Evolutionary conservation across 1,140 invertebrate species (phyloP).

Genomic region (Zaprionus lachaisei): DNA sequence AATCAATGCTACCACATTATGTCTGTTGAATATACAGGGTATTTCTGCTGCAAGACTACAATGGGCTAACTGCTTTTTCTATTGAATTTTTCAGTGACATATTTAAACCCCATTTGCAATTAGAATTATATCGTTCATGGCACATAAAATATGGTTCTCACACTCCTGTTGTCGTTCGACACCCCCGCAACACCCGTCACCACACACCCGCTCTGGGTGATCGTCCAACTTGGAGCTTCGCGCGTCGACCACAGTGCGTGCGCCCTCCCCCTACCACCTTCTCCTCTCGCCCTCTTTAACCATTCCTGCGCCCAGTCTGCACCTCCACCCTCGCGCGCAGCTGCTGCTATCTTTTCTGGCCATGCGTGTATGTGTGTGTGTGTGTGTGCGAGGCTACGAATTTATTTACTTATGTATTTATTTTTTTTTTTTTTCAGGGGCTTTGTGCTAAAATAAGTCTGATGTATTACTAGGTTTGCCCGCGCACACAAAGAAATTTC

Average conservation of each 20-base stretch:
- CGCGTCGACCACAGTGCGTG: constrained; percentile 13
- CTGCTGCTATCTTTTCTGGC: constrained; percentile 50
- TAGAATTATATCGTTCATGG: constrained; percentile 56
- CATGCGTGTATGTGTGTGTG: constrained; percentile 35
- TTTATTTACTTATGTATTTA: constrained; percentile 64
- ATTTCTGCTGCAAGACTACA: background rate
- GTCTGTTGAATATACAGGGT: background rate
- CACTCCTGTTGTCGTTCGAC: constrained; percentile 5
- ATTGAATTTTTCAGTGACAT: constrained; percentile 13
- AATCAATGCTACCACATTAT: background rate
- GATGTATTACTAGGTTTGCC: constrained; percentile 73
- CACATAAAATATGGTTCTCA: constrained; percentile 48
- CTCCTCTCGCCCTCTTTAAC: background rate
- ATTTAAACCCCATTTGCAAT: constrained; percentile 37
- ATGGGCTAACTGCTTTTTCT: background rate
- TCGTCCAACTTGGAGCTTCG: constrained; percentile 22
- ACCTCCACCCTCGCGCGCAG: constrained; percentile 16
- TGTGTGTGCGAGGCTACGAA: constrained; percentile 52
- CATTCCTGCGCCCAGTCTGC: constrained; percentile 1
- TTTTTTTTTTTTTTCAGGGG: constrained; percentile 61
- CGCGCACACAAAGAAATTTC: constrained; percentile 49
- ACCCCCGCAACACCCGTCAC: background rate
- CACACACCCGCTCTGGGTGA: constrained; percentile 6
- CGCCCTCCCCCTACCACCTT: constrained; percentile 7
- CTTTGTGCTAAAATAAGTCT: constrained; percentile 77